Percentiles rank a stretch among this genome's conserved stretches.
Conservation (phyloP, 2,888 invertebrate species). For the Petrophora chlorosata region DNA sequence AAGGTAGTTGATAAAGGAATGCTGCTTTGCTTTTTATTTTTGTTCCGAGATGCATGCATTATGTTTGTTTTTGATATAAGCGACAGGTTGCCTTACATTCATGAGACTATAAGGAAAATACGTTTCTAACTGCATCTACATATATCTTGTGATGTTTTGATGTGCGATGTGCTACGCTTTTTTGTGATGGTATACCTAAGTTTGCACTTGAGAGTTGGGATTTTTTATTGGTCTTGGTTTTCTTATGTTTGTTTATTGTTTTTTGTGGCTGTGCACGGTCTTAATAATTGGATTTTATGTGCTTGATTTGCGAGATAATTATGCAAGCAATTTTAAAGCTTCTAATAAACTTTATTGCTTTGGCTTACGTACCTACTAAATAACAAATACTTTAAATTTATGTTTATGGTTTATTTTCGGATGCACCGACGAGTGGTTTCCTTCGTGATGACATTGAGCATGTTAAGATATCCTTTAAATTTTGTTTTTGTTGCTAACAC, state of each 20-base stretch:
- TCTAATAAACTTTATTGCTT: conserved; percentile 14
- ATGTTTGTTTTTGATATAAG: too few relatives aligned
- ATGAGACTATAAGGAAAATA: too few relatives aligned
- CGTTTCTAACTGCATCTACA: too few relatives aligned
- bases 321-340: conserved; percentile 10
- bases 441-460: conserved; percentile 10
- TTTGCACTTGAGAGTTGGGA: too few relatives aligned
- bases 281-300: not conserved
- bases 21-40: too few relatives aligned
- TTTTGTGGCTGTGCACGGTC: not conserved
- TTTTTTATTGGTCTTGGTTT: too few relatives aligned
- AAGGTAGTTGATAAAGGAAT: too few relatives aligned
- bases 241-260: not conserved
- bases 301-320: conserved; percentile 1
- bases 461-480: conserved; percentile 1
- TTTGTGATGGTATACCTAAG: not conserved
- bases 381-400: not conserved
- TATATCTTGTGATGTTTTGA: too few relatives aligned
- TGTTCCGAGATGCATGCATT: too few relatives aligned
- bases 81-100: too few relatives aligned
- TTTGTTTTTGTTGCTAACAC: not conserved
- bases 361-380: not conserved
- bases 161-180: not conserved
- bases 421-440: conserved; percentile 7
- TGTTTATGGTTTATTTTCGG: conserved; percentile 6